Evolutionary conservation across 2,113 vertebrate genomes (phyloP), one percentile per base, ranked within the genome.

Genomic region (Scopus umbretta): DNA sequence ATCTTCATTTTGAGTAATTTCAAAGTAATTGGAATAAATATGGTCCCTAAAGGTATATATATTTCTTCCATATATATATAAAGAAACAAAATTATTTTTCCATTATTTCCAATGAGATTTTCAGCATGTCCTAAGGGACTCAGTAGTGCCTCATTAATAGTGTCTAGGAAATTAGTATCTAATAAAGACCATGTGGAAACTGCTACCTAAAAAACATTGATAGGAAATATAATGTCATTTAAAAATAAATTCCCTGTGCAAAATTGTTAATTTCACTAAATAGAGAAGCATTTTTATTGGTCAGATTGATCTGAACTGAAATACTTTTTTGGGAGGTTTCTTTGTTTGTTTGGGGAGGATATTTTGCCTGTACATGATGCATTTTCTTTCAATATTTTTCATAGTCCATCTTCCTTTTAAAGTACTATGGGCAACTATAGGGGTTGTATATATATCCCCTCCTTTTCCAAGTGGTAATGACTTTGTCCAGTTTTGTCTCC

Each of bases 361-460:
- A n/a, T 47, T 80, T 83, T 59, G 8, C 16, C 34, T 70, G 8
- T 53, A 30, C 11, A 6, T 36, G 13, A 43, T 10, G 52, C 4
- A 29, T 52, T 68, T 68, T 9, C 4, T 73, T 52, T 49, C 16
- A 66, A 4, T 53, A 43, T 47, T 49, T 86, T 83, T 49, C 14
- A 8, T 6, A 62, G 11, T 9, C 5, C 9, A n/a, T 32, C 20
- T 83, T 26, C 18, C 15, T 80, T 65, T 87, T 15, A 70, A 78
- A 73, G 10, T 4, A 40, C 8, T 14, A 34, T 56, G 30, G 45
- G 45, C 4, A 62, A 4, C 16, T 67, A 15, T 14, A 16, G 11
- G 13, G 3, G 6, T 22, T 40, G 10, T 58, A 10, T 1, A 5
- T 7, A 1, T 38, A 16, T 56, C 19, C 11, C 13, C 7, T 80